A percentile compares a stretch with the other conserved stretches of the same genome.
Conservation (phyloP, 2,888 invertebrate species). For the Hemicrepidius hirtus region DNA sequence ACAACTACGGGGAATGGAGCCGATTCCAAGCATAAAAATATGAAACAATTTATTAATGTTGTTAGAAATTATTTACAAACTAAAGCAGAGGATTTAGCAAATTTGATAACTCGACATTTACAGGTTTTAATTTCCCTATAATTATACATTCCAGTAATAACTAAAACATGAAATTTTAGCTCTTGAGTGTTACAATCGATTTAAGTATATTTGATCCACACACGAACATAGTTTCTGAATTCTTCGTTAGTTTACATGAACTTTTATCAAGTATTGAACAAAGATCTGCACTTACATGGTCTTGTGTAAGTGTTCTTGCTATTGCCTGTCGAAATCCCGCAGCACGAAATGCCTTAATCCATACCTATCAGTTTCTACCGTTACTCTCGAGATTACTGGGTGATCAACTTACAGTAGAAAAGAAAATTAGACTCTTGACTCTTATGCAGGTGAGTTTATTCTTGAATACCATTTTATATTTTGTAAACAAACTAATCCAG, state of each 20-base stretch:
- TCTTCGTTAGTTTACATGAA: slow-evolving; percentile 81
- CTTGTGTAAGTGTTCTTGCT: slow-evolving; percentile 79
- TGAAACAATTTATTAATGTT: slow-evolving; percentile 75
- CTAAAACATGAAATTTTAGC: slow-evolving; percentile 69
- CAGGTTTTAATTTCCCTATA: slow-evolving; percentile 54
- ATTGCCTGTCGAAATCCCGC: slow-evolving; percentile 78
- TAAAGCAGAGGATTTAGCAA: slow-evolving; percentile 74
- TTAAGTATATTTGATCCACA: slow-evolving; percentile 80
- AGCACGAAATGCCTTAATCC: slow-evolving; percentile 78
- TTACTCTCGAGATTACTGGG: slow-evolving; percentile 77
- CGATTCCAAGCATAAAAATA: slow-evolving; percentile 62
- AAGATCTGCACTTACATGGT: slow-evolving; percentile 78
- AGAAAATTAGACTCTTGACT: slow-evolving; percentile 77
- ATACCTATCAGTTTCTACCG: slow-evolving; percentile 83
- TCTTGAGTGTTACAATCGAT: slow-evolving; percentile 79
- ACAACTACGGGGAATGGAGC: background rate
- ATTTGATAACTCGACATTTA: slow-evolving; percentile 74
- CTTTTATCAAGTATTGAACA: slow-evolving; percentile 76
- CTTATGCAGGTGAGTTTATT: slow-evolving; percentile 76
- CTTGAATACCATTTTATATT: background rate
- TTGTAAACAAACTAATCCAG: slow-evolving; percentile 6
- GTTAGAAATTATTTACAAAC: slow-evolving; percentile 75
- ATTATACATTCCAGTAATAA: background rate
- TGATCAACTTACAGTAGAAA: slow-evolving; percentile 78
- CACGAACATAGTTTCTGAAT: slow-evolving; percentile 78